Conservation (phyloP, 2,797 vertebrate genomes). For the Typhlichthys eigenmanni region DNA sequence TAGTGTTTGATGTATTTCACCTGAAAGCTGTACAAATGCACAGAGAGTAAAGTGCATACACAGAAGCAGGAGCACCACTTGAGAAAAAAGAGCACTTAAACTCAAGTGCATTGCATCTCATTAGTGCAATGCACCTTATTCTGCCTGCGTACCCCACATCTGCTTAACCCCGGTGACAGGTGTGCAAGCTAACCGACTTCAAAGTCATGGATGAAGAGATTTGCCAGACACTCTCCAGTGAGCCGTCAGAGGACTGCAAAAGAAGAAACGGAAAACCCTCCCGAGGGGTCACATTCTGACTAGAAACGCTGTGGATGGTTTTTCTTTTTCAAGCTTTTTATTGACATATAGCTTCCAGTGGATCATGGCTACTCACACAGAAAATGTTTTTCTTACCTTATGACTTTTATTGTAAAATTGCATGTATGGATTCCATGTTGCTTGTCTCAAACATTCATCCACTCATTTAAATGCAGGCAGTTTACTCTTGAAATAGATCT, state of each 20-base stretch:
- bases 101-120: constrained; percentile 1
- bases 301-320: neutral
- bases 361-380: too few species aligned
- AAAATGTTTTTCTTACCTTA: too few species aligned
- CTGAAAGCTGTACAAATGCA: too few species aligned
- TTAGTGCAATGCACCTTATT: constrained; percentile 21
- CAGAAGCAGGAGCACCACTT: neutral
- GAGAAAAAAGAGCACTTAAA: constrained; percentile 2
- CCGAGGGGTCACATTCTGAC: constrained; percentile 13
- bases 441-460: neutral
- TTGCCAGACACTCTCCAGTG: constrained; percentile 8
- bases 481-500: neutral
- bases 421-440: too few species aligned
- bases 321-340: neutral
- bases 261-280: constrained; percentile 26
- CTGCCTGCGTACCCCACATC: constrained; percentile 7
- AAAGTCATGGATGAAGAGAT: constrained; percentile 13
- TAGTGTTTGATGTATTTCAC: too few species aligned
- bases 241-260: constrained; percentile 9
- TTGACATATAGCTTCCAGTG: too few species aligned
- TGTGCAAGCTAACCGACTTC: constrained; percentile 13
- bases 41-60: too few species aligned
- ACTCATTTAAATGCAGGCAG: neutral
- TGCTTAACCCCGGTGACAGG: constrained; percentile 21
- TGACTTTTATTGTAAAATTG: too few species aligned